Evolutionary conservation across 2,888 invertebrate genomes (phyloP), one percentile per base, ranked within the genome.

Genomic region (Eupelmus urozonus): DNA sequence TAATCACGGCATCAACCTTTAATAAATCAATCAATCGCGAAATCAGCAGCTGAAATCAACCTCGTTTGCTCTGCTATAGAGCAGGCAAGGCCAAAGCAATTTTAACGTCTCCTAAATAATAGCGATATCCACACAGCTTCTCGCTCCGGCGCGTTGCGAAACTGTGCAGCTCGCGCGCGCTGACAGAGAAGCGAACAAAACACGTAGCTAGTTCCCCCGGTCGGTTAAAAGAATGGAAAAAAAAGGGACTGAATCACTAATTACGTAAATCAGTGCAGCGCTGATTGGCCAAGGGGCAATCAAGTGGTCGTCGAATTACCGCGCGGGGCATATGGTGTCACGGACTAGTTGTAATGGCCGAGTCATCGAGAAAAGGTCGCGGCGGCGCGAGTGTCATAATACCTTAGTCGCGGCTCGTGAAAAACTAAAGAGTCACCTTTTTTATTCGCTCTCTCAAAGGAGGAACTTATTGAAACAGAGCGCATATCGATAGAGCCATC

Each of bases 401-500:
- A 45, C 45, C 40, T 1, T 40, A n/a, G 59, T 51, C 51, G 53
- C 13, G 49, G 16, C 25, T 27, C 59, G 23, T 27, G 60, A 27
- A 74, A 67, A 62, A 67, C 63, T 45, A 67, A 53, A 75, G 60
- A 71, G 72, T 69, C 45, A 72, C 63, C 57, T 74, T 73, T 70
- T 80, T 71, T 40, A 66, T 75, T 69, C n/a, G n/a, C n/a, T n/a
- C 20, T 7, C 51, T 76, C 57, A 65, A 65, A 73, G 67, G 73
- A 76, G 74, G 71, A 78, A 67, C 72, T 75, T 76, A 75, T 72
- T 70, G 67, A 76, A 76, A 57, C 57, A 49, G 16, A 5, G 18
- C n/a, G 78, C 69, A 55, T 81, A 79, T 81, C 79, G 74, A 74
- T 69, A 45, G 11, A 79, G 70, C 74, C 80, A 73, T 78, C 76